A percentile compares a stretch with the other conserved stretches of the same genome.
These are phyloP conservation scores for Salticus scenicus DNA, from an alignment of 2,888 invertebrate species.

Conservation along the genomic window DNA sequence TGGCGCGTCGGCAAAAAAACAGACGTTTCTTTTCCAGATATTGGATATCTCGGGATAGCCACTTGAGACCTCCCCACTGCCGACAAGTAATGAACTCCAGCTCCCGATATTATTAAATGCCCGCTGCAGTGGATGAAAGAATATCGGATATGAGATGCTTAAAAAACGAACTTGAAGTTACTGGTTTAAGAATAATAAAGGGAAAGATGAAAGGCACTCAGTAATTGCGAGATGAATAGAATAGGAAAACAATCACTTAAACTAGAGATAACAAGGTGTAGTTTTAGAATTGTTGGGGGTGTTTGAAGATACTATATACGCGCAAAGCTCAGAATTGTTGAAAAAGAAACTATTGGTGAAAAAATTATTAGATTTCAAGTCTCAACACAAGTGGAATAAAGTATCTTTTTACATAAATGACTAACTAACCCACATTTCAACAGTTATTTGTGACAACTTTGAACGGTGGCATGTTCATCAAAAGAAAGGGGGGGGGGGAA, in stretches of 20 bases:
- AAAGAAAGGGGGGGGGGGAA: too few relatives aligned
- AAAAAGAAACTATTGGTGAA: too few relatives aligned
- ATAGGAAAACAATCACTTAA: background rate
- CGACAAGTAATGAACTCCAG: conserved; percentile 57
- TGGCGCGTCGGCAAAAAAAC: conserved; percentile 31
- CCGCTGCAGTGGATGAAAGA: conserved; percentile 27
- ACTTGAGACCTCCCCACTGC: conserved; percentile 30
- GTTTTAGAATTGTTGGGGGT: too few relatives aligned
- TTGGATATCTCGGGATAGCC: conserved; percentile 46
- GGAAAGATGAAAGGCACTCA: background rate
- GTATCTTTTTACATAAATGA: too few relatives aligned
- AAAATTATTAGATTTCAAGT: too few relatives aligned
- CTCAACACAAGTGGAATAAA: too few relatives aligned
- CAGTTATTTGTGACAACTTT: too few relatives aligned
- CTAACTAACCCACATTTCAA: too few relatives aligned
- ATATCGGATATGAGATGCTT: conserved; percentile 15
- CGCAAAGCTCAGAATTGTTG: too few relatives aligned
- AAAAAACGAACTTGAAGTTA: conserved; percentile 15
- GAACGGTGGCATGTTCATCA: too few relatives aligned
- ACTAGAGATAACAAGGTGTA: too few relatives aligned
- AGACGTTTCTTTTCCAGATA: conserved; percentile 47
- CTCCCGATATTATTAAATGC: conserved; percentile 67
- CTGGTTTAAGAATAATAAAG: conserved; percentile 9
- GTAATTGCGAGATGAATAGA: background rate
- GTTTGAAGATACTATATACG: too few relatives aligned